A percentile compares a stretch with the other conserved stretches of the same genome.
Conservation (phyloP, 1,140 invertebrate genomes). For the Zelostemma sp. region DNA sequence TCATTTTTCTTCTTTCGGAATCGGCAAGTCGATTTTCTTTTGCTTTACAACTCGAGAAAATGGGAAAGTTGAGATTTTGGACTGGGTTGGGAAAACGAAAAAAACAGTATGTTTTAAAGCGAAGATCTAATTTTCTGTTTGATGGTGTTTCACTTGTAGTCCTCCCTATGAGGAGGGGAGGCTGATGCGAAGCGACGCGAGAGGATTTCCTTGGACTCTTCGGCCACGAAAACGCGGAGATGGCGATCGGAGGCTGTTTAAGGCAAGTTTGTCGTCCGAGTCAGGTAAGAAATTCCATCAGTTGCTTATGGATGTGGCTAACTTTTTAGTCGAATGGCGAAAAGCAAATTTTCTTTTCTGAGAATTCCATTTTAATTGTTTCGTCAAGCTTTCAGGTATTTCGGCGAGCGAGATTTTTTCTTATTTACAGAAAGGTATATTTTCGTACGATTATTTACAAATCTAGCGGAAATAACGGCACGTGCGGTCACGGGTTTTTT, state of each 20-base stretch:
- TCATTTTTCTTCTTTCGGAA: too few relatives aligned
- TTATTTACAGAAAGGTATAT: too few relatives aligned
- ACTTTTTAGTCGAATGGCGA: too few relatives aligned
- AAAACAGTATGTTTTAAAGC: constrained; percentile 44
- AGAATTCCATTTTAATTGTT: neutral
- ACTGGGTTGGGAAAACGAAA: constrained; percentile 32
- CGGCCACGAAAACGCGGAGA: constrained; percentile 31
- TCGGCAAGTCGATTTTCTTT: too few relatives aligned
- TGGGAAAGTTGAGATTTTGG: too few relatives aligned
- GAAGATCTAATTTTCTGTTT: constrained; percentile 68
- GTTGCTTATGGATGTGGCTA: neutral
- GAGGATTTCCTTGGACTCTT: constrained; percentile 24
- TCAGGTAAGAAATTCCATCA: neutral
- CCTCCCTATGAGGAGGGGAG: constrained; percentile 65
- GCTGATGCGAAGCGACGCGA: constrained; percentile 33
- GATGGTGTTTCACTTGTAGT: constrained; percentile 71
- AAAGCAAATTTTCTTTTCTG: neutral
- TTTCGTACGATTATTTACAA: too few relatives aligned
- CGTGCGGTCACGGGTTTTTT: too few relatives aligned
- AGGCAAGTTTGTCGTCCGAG: constrained; percentile 21
- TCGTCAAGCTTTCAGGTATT: neutral
- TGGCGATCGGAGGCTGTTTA: constrained; percentile 18
- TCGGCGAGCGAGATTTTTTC: neutral
- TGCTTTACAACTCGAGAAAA: too few relatives aligned
- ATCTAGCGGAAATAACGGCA: too few relatives aligned